Conservation (phyloP, 37 sponge, comb jelly and placozoan genomes). For the Hormiphora californensis region DNA sequence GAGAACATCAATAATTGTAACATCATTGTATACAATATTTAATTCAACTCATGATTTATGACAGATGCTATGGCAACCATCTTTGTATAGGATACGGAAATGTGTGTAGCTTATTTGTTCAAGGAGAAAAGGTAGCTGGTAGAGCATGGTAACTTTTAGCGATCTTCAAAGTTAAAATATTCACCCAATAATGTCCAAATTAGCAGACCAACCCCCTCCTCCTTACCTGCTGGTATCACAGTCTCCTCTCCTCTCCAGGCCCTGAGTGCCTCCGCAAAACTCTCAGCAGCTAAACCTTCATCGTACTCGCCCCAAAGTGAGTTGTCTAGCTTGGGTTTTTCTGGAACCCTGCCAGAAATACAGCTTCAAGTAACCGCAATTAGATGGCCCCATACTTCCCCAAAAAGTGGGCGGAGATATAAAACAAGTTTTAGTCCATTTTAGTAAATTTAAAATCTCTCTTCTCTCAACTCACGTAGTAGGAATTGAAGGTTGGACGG, state of each 20-base stretch:
- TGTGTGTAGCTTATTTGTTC: no score
- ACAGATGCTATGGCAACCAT: no score
- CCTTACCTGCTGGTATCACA: no score
- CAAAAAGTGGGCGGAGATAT: not conserved
- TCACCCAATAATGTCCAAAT: no score
- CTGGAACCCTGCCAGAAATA: not conserved
- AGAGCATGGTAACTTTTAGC: no score
- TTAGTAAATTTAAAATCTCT: not conserved
- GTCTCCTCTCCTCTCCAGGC: slow-evolving; percentile 35
- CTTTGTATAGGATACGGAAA: no score
- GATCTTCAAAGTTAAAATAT: no score
- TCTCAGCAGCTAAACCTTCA: slow-evolving; percentile 5
- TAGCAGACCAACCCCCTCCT: no score
- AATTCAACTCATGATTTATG: no score
- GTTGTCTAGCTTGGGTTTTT: not conserved
- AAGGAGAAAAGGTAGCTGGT: no score
- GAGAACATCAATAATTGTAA: no score
- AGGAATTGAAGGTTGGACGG: not conserved
- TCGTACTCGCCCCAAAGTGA: slow-evolving; percentile 45
- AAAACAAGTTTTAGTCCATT: not conserved
- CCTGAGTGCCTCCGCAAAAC: slow-evolving; percentile 4
- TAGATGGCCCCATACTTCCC: not conserved
- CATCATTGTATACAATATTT: no score
- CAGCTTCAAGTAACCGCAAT: not conserved
- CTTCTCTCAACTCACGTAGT: not conserved